Evolutionary conservation across 2,888 invertebrate species (phyloP), one percentile per base, ranked within the genome.

Genomic region (Lasioglossum lativentre): DNA sequence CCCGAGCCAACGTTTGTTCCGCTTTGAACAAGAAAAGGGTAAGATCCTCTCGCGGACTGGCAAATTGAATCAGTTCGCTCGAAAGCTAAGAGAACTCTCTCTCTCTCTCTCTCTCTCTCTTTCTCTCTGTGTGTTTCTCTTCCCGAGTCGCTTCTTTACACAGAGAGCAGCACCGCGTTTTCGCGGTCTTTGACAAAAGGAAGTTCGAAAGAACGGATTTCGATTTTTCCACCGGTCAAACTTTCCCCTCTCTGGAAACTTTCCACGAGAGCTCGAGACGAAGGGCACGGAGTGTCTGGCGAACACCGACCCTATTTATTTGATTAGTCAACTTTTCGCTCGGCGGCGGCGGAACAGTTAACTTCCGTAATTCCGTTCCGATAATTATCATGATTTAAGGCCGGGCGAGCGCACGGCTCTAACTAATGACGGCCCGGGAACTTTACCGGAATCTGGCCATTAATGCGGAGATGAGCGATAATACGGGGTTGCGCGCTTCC

Each of bases 321-420:
- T 63, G 63, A 81, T 81, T 72, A 83, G 63, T 68, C 52, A 82
- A 83, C 72, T 72, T 83, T 76, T 52, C 76, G 52, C 30, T 66
- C 52, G 66, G 30, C 6, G 47, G 34, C 42, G 70, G 23, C 1
- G 34, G 42, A 42, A 23, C 75, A 71, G 63, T 75, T 47, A 75
- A 83, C 82, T 82, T 56, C 27, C n/a, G 38, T 59, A 76, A 83
- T 56, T 82, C 66, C 27, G 14, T 76, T 76, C 73, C 10, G 83
- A 76, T 82, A 56, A 83, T 82, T 73, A 76, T 76, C 82, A 23
- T 66, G 75, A 83, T 82, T 73, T 76, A 83, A 34, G 10, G 16
- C 2, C 71, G 23, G 40, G 19, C 38, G 19, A 30, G 16, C 40
- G 16, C 40, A 27, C 27, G 2, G 47, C 40, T 71, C 27, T 71